A percentile compares a stretch with the other conserved stretches of the same genome.
Conservation (phyloP, 2,888 invertebrate genomes). For the Smittia aterrima region DNA sequence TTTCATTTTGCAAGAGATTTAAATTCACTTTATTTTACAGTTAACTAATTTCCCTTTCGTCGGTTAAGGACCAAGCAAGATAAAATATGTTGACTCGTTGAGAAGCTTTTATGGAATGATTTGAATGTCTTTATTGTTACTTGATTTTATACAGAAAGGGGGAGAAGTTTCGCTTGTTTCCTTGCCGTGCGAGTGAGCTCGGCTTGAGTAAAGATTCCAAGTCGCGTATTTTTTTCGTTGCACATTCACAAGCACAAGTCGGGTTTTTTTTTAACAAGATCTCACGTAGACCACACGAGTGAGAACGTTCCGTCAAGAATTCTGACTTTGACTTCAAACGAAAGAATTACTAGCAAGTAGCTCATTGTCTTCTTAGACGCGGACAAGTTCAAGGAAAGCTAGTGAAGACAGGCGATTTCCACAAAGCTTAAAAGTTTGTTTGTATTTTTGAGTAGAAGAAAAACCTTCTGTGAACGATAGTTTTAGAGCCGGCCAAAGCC, state of each 20-base stretch:
- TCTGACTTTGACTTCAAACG: background rate
- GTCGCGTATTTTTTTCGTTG: background rate
- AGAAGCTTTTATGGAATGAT: conserved; percentile 38
- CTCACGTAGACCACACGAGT: conserved; percentile 19
- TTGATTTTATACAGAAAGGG: conserved; percentile 37
- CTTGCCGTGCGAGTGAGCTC: conserved; percentile 23
- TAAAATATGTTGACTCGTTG: conserved; percentile 22
- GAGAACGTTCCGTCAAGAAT: background rate
- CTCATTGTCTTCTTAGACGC: too few relatives aligned
- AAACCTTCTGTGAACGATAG: conserved; percentile 7
- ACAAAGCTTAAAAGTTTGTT: background rate
- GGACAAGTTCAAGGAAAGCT: too few relatives aligned
- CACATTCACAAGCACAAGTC: conserved; percentile 9
- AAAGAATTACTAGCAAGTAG: too few relatives aligned
- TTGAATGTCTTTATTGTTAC: conserved; percentile 37
- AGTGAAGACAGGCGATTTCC: too few relatives aligned
- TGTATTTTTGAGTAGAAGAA: background rate
- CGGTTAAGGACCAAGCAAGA: conserved; percentile 21
- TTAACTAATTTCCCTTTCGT: background rate
- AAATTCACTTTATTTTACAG: background rate
- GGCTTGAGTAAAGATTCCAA: conserved; percentile 27
- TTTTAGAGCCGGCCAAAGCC: conserved; percentile 5
- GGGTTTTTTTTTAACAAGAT: background rate
- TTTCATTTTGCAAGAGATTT: conserved; percentile 15
- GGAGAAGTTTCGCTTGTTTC: conserved; percentile 32